These are phyloP conservation scores for Apus apus DNA, from an alignment of 2,113 vertebrate genomes.

Conservation along the genomic window DNA sequence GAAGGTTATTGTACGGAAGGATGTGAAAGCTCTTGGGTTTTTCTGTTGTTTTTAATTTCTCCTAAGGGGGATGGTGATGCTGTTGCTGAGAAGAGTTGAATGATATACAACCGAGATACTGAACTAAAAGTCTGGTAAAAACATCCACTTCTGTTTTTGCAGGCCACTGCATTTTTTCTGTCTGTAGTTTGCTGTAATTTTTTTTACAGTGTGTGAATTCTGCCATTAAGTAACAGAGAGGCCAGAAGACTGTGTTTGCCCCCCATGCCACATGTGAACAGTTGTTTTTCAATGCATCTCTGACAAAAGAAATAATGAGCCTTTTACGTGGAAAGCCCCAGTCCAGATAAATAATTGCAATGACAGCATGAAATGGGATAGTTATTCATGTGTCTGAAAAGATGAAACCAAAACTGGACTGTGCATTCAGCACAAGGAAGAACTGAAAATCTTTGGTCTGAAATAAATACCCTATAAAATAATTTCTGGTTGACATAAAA, in stretches of 20 bases:
- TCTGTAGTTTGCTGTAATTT: neutral
- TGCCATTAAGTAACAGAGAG: neutral
- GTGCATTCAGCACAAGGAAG: conserved; percentile 28
- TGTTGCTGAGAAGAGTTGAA: neutral
- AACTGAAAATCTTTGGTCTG: conserved; percentile 1
- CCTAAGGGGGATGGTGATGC: neutral
- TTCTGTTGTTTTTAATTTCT: neutral
- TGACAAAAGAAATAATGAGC: conserved; percentile 57
- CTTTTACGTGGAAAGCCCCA: conserved; percentile 43
- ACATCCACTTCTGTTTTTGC: neutral
- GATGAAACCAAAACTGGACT: conserved; percentile 31
- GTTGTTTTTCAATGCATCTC: conserved; percentile 31
- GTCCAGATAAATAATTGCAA: conserved; percentile 53
- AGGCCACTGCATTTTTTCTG: neutral
- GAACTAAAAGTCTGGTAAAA: neutral
- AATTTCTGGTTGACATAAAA: neutral
- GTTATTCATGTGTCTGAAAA: conserved; percentile 57
- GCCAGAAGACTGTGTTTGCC: neutral
- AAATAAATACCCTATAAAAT: conserved; percentile 16
- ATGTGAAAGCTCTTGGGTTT: neutral
- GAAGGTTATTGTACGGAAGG: conserved; percentile 15
- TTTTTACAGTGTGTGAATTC: neutral
- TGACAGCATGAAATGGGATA: conserved; percentile 61
- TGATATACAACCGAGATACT: neutral
- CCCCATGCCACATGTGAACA: neutral